Conservation (phyloP, 2,797 vertebrate genomes). For the Rhinatrema bivittatum region DNA sequence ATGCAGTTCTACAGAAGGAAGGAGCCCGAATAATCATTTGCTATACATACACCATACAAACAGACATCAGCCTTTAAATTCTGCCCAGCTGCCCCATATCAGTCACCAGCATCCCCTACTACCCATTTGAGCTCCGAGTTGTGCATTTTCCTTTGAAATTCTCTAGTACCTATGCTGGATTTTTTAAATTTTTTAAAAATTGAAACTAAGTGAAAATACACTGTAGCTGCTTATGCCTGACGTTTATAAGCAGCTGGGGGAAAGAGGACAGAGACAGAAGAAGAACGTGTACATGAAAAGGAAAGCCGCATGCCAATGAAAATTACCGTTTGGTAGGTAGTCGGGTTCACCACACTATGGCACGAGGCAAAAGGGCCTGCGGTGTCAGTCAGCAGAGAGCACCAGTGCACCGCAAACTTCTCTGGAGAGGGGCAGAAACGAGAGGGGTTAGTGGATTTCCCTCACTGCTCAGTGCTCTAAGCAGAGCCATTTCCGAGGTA, state of each 20-base stretch:
- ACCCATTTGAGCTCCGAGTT: background rate
- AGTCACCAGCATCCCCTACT: too few species aligned
- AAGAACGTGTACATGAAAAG: background rate
- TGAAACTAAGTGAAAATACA: background rate
- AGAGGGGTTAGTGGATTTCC: too few species aligned
- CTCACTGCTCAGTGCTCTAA: too few species aligned
- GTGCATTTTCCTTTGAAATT: background rate
- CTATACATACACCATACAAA: accelerated
- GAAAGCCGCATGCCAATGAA: too few species aligned
- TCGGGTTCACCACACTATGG: slow-evolving; percentile 63
- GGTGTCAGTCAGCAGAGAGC: slow-evolving; percentile 58
- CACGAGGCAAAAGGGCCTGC: slow-evolving; percentile 64
- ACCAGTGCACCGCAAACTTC: slow-evolving; percentile 77
- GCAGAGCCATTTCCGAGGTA: too few species aligned
- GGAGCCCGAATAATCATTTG: too few species aligned
- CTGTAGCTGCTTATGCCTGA: background rate
- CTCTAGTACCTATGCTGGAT: background rate
- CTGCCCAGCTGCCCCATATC: background rate
- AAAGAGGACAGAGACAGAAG: background rate
- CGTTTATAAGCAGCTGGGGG: background rate
- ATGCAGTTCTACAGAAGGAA: slow-evolving; percentile 66
- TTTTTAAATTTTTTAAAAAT: background rate
- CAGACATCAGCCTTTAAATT: background rate
- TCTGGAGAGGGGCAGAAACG: slow-evolving; percentile 48
- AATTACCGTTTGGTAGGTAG: slow-evolving; percentile 63